Conservation (phyloP, 2,113 vertebrate genomes). For the Macaca nemestrina region DNA sequence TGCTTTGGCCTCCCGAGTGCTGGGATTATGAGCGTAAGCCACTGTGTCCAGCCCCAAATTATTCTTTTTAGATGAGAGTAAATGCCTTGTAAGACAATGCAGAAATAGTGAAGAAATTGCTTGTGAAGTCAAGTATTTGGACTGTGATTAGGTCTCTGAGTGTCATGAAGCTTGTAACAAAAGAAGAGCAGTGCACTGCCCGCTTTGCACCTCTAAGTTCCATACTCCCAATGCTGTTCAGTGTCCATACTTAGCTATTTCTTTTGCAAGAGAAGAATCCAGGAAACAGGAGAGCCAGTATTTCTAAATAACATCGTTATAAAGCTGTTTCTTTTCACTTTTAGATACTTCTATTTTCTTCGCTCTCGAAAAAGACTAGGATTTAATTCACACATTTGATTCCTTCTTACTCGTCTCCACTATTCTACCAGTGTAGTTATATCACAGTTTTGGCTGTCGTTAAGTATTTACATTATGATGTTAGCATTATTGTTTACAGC, state of each 20-base stretch:
- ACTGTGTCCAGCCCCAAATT: no score
- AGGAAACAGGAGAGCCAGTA: background rate
- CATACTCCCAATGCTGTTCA: background rate
- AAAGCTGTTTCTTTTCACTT: background rate
- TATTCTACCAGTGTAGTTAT: background rate
- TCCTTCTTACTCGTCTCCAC: background rate
- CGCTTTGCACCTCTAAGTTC: background rate
- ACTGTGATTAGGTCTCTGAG: background rate
- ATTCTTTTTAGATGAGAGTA: slow-evolving; percentile 25
- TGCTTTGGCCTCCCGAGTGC: no score
- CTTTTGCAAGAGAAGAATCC: background rate
- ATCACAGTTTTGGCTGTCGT: background rate
- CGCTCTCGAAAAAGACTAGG: background rate
- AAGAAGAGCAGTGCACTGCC: background rate
- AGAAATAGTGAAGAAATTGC: slow-evolving; percentile 17
- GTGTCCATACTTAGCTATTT: background rate
- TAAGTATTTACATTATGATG: slow-evolving; percentile 18
- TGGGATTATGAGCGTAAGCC: no score
- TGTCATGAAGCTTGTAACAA: background rate
- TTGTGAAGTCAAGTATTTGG: slow-evolving; percentile 3
- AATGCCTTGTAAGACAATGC: background rate
- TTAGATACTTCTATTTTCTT: background rate
- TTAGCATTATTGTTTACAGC: background rate
- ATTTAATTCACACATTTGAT: background rate
- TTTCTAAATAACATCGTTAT: slow-evolving; percentile 36